Base-by-base conservation (phyloP, 2,888 invertebrate genomes). In the Morpho achilles region DNA sequence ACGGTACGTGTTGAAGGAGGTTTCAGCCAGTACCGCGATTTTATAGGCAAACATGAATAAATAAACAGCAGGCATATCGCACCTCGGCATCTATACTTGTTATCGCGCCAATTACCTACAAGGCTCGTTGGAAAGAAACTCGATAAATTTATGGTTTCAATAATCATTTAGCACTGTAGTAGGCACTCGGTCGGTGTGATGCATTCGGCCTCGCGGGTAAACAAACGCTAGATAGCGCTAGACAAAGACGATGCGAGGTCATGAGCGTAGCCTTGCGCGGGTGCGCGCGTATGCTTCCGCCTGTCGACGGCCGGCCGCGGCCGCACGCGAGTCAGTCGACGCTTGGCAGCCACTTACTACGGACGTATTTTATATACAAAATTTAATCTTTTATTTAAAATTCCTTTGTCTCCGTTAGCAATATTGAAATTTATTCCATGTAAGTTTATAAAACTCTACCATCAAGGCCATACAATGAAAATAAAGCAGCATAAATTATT, bases 231-330 rank as follows among this genome's bases (percentile, higher is more conserved):
- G 88, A 88, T 87, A 87, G 86, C 79, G 80, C 85, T 88, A 89
- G 89, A 89, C 89, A 89, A 88, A 89, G 88, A 87, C 88, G 84
- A 80, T 70, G 87, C 89, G 89, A 89, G 89, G 89, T 89, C 89
- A 88, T 81, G 89, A 89, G 87, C 88, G 84, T 80, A 89, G 89
- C 89, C 88, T 89, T 89, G 89, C 80, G 86, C 86, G 84, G 82
- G 86, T 82, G 85, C 83, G 84, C 75, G 79, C 84, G 79, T 77
- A 75, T 80, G 83, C 85, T 85, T 85, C 87, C 87, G 87, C 87
- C 84, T 87, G 80, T 82, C 83, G 82, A 80, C 79, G 77, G 70
- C 66, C 69, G 73, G 70, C 66, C 69, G 73, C 67, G 72, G 69
- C 71, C 75, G 75, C 74, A 68, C 70, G 64, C 62, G 59, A 62